Evolutionary conservation across 1,140 invertebrate species (phyloP), one percentile per base, ranked within the genome.

Genomic region (Nebria ingens): DNA sequence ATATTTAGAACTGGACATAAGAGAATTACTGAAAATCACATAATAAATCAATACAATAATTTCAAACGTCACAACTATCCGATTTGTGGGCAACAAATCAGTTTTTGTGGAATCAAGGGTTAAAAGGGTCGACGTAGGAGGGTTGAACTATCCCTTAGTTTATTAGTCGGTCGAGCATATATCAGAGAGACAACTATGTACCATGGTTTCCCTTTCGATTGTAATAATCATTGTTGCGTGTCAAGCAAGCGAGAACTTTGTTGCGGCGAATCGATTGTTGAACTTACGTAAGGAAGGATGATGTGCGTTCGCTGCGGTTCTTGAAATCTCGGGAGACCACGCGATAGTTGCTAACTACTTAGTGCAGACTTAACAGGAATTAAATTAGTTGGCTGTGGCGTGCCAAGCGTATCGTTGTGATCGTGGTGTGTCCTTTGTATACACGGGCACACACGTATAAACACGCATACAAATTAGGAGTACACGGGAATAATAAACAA

Each of bases 301-400:
- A 45, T 45, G 40, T n/a, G n/a, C 25, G 25, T 29, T 13, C 6
- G 40, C 17, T 45, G 40, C 40, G 40, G 40, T 45, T 45, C 15
- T 6, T 17, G 15, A 17, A 45, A 11, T 45, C 40, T 45, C 40
- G 9, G 9, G 6, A 6, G 40, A 45, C 6, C 6, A 4, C 25
- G 40, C 40, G 40, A 45, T 45, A 45, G 40, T 45, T 45, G 40
- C 40, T 17, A 45, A 45, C 40, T 45, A 45, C 40, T 45, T 45
- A 45, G 40, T 45, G 40, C 40, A 45, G 40, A 45, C 40, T 45
- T 45, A 45, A 45, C 40, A 45, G 40, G 40, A 45, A 45, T 45
- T 45, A 45, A 45, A 45, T 45, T 45, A 45, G 40, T 45, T 45
- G 25, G 4, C 40, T 45, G 40, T 45, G 40, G 40, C 17, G 17